Percentiles rank a stretch among this genome's conserved stretches.
Conservation (phyloP, 2,888 invertebrate species). For the Platycheirus rosarum region DNA sequence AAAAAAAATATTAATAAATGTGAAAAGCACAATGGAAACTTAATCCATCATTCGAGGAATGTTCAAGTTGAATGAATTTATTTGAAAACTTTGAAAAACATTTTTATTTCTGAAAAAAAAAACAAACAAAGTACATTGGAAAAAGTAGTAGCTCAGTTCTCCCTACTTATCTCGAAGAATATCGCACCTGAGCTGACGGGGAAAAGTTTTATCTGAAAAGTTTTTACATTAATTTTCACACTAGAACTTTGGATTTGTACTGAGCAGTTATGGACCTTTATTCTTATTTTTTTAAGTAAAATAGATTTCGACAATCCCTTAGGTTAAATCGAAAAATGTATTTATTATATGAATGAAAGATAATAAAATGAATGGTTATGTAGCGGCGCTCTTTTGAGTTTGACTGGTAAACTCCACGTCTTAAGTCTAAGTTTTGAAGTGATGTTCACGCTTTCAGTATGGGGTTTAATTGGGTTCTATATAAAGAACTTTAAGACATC, state of each 20-base stretch:
- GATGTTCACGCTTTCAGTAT: no score
- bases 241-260: constrained; percentile 62
- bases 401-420: no score
- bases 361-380: constrained; percentile 8
- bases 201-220: constrained; percentile 71
- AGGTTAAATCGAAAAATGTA: constrained; percentile 64
- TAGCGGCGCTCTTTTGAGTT: background rate
- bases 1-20: no score
- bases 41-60: constrained; percentile 58
- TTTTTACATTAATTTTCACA: constrained; percentile 73
- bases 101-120: constrained; percentile 64
- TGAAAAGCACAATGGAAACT: constrained; percentile 32
- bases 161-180: constrained; percentile 43
- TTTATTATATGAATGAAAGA: constrained; percentile 42
- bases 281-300: constrained; percentile 62
- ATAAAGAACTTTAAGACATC: no score
- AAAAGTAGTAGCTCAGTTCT: constrained; percentile 48
- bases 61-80: constrained; percentile 67
- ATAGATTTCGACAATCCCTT: no score
- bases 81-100: constrained; percentile 70
- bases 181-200: constrained; percentile 62
- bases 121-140: constrained; percentile 57
- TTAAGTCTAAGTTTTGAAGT: no score
- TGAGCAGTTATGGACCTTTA: constrained; percentile 58
- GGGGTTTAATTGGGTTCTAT: no score